Evolutionary conservation across 2,797 vertebrate species (phyloP).

Genomic region (Gallirallus australis): DNA sequence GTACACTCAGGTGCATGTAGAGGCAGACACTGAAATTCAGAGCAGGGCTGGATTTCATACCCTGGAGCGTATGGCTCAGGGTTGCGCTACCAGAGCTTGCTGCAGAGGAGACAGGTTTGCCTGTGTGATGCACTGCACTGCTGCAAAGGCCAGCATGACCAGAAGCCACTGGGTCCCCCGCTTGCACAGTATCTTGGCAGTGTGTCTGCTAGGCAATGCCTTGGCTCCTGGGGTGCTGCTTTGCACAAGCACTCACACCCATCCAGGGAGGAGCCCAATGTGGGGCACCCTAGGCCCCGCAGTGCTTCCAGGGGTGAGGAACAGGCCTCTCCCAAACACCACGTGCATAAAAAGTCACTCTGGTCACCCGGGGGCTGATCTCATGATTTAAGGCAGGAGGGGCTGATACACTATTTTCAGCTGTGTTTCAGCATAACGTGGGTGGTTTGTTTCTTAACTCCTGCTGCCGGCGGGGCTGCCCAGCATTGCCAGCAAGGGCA

Average conservation of each 20-base stretch:
- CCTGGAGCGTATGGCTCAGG: background rate
- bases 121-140: background rate
- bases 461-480: rapidly evolving
- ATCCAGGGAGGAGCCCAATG: background rate
- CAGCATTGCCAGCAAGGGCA: background rate
- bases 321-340: rapidly evolving
- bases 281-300: rapidly evolving
- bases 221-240: rapidly evolving
- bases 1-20: background rate
- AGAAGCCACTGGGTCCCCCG: too few species aligned
- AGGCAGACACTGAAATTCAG: background rate
- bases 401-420: background rate
- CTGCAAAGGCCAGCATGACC: background rate
- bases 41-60: background rate
- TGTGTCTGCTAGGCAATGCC: background rate
- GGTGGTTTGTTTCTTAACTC: background rate
- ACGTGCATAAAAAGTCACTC: background rate
- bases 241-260: background rate
- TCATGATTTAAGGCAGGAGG: background rate
- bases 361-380: background rate
- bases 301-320: background rate
- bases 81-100: background rate
- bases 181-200: background rate
- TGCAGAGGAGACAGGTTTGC: background rate
- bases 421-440: background rate